phyloP scores from a whole-genome alignment of 2,113 vertebrate species.

The Psilopogon haemacephalus region DNA sequence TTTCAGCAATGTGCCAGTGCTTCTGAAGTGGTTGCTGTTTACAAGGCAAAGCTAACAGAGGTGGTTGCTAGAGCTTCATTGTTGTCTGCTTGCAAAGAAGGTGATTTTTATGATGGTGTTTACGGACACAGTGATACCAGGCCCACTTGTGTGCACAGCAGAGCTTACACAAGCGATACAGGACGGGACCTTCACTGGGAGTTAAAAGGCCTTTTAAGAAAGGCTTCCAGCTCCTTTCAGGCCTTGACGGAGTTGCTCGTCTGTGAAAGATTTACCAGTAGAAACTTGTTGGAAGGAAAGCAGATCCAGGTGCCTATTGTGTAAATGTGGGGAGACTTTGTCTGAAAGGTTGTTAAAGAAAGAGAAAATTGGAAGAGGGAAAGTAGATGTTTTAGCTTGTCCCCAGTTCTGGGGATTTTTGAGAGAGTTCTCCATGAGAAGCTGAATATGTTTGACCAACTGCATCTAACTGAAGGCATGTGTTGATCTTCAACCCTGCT shows the following conservation, averaged over 20 bases:
- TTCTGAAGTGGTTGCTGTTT: background rate
- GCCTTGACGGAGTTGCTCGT: background rate
- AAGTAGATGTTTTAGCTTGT: slow-evolving; percentile 50
- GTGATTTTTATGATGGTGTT: background rate
- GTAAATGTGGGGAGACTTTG: slow-evolving; percentile 39
- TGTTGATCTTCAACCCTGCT: background rate
- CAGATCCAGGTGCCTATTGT: slow-evolving; percentile 42
- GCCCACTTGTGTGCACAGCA: background rate
- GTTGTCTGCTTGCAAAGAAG: background rate
- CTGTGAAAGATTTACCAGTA: slow-evolving; percentile 34
- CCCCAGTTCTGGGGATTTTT: background rate
- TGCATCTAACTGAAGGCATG: background rate
- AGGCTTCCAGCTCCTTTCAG: background rate
- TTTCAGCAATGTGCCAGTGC: background rate
- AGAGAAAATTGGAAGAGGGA: slow-evolving; percentile 16
- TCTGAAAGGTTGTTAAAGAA: slow-evolving; percentile 26
- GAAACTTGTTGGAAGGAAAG: slow-evolving; percentile 36
- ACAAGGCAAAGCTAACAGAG: background rate
- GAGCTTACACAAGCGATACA: background rate
- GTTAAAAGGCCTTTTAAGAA: background rate
- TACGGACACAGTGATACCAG: background rate
- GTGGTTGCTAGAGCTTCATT: background rate
- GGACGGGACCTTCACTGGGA: background rate
- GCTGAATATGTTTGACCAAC: background rate
- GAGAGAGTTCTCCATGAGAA: slow-evolving; percentile 1